Base-by-base conservation (phyloP, 2,888 invertebrate genomes). In the Sinelater perroti region DNA sequence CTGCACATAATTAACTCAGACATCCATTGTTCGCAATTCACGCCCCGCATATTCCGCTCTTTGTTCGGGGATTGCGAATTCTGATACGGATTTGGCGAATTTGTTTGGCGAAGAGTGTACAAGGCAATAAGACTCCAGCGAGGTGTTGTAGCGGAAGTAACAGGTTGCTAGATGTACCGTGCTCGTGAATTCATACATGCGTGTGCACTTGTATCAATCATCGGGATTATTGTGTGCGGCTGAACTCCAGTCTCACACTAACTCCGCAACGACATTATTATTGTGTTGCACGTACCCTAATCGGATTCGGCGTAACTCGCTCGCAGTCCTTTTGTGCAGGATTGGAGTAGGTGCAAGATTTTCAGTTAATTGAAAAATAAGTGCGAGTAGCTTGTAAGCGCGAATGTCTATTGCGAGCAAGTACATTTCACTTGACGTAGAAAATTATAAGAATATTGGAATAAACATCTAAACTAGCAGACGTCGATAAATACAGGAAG, bases 81-180 rank as follows among this genome's bases (percentile, higher is more conserved):
- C 20, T 30, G 24, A 33, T 50, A 28, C 30, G 11, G 30, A 35
- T 40, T 46, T 53, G 24, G 46, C 46, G 42, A 45, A 55, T 46
- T 52, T n/a, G n/a, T n/a, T n/a, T 40, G 44, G 20, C 36, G 11
- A 35, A 44, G 52, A 56, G 44, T 58, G 51, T 54, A 40, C 47
- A 16, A 50, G 50, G 61, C 63, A 60, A 65, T 65, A 65, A 63
- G 63, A 61, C 56, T 61, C 54, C 47, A 63, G 28, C 24, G 53
- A 60, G 61, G 67, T 65, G 64, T 56, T 66, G 64, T 67, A 65
- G 66, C 66, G 68, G 68, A 68, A 68, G 64, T 68, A 68, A 68
- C 67, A 66, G 68, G 68, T 68, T 68, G 67, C 61, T 67, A 67
- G 64, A 57, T 63, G 52, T 65, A 60, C 45, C 61, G 63, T 63